Conservation (phyloP, 2,797 vertebrate species). For the Okamejei kenojei region DNA sequence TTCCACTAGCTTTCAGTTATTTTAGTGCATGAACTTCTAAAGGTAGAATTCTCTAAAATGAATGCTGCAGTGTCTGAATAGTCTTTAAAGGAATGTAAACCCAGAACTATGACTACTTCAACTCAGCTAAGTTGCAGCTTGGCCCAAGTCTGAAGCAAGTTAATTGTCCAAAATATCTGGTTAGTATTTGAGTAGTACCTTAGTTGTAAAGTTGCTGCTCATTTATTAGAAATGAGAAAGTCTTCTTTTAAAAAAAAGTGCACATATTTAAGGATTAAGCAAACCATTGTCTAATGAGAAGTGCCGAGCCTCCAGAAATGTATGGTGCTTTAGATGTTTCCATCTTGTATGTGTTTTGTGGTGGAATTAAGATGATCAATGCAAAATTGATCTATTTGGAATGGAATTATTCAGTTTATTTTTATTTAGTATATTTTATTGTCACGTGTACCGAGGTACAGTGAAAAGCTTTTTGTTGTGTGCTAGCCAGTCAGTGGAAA, state of each 20-base stretch:
- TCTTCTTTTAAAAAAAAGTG: not conserved
- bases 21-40: not conserved
- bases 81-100: not conserved
- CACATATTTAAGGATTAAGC: not conserved
- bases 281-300: not conserved
- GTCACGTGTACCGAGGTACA: too few relatives aligned
- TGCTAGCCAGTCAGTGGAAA: too few relatives aligned
- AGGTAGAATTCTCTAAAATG: not conserved
- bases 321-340: not conserved
- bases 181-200: not conserved
- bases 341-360: not conserved
- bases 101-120: not conserved
- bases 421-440: too few relatives aligned
- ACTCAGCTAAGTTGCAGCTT: not conserved
- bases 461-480: too few relatives aligned
- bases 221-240: not conserved
- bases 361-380: not conserved
- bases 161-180: not conserved
- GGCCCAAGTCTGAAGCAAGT: not conserved
- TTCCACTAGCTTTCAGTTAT: not conserved
- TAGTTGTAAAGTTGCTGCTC: not conserved
- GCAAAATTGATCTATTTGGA: too few relatives aligned
- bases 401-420: too few relatives aligned
- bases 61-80: not conserved
- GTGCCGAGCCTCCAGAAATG: not conserved